Evolutionary conservation across 2,888 invertebrate genomes (phyloP), one percentile per base, ranked within the genome.

Genomic region (Parelbella ahira): DNA sequence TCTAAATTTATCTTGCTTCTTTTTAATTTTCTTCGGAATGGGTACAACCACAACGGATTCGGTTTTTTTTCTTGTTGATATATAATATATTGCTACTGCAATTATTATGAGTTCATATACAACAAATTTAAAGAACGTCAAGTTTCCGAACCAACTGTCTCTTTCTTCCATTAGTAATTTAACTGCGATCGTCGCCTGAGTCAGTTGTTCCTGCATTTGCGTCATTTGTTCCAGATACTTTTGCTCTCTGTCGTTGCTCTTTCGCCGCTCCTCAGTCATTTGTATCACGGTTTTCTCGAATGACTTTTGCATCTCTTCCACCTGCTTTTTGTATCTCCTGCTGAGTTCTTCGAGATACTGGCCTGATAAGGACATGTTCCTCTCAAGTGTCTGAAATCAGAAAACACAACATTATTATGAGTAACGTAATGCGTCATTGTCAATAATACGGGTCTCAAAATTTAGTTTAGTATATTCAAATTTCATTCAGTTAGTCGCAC

Each of bases 261-360:
- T 91, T 30, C 89, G 88, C 34, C 91, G 90, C 60, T 94, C 93
- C 51, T 94, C 94, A 44, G 89, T 90, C 84, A 94, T 89, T 32
- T 92, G 90, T 11, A 89, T 86, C 18, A 95, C 89, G 0, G 95
- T 94, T 58, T 94, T 94, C 54, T 95, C 93, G 55, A 96, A 90
- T 2, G 94, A 91, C 54, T 91, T 90, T 72, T 97, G 96, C 91
- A 97, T 93, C 63, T 98, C 98, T 75, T 98, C 98, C 33, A 97
- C 97, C 84, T 98, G 98, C 58, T 95, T 96, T 70, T 97, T 97
- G 82, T 98, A 99, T 7, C 97, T 90, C 41, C 95, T 92, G 77
- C 98, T 98, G 54, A 99, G 86, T 72, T 99, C 98, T 74, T 98
- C 98, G 53, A 99, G 88, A 75, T 99, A 99, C 75, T 98, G 97